These are phyloP conservation scores for Carollia perspicillata DNA, from an alignment of 2,113 vertebrate species.

Conservation along the genomic window DNA sequence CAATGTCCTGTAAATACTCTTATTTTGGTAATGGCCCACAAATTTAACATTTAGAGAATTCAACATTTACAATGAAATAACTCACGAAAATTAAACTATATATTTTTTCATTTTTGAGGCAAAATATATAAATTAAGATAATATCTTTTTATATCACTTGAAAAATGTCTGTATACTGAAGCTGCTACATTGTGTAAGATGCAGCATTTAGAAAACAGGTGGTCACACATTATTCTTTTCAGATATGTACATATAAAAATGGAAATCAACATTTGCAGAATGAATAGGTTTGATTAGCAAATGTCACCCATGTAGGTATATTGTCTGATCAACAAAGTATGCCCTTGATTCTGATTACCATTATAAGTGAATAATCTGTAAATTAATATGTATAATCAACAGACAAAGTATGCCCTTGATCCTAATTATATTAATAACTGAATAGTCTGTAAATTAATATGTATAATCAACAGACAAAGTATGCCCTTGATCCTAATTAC, in stretches of 20 bases:
- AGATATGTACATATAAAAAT: not conserved
- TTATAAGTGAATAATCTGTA: not conserved
- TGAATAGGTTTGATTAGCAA: constrained; percentile 20
- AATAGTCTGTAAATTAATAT: constrained; percentile 39
- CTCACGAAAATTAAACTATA: not conserved
- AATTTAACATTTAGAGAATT: not conserved
- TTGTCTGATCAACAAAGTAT: constrained; percentile 32
- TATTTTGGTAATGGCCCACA: not conserved
- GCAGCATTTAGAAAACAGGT: not conserved
- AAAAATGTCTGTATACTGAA: not conserved
- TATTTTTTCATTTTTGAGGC: not conserved
- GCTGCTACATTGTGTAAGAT: not conserved
- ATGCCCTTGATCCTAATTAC: not conserved
- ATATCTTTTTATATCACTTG: not conserved
- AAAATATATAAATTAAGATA: not conserved
- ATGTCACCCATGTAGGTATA: not conserved
- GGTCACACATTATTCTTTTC: not conserved
- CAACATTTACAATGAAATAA: not conserved
- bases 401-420: not conserved
- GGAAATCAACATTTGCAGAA: not conserved
- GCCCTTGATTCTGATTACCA: constrained; percentile 15
- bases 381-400: constrained; percentile 66
- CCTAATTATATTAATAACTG: constrained; percentile 22
- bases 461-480: constrained; percentile 78
- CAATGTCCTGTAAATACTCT: not conserved